A percentile compares a stretch with the other conserved stretches of the same genome.
phyloP scores from a whole-genome alignment of 2,113 vertebrate species.

The Lycaon pictus region DNA sequence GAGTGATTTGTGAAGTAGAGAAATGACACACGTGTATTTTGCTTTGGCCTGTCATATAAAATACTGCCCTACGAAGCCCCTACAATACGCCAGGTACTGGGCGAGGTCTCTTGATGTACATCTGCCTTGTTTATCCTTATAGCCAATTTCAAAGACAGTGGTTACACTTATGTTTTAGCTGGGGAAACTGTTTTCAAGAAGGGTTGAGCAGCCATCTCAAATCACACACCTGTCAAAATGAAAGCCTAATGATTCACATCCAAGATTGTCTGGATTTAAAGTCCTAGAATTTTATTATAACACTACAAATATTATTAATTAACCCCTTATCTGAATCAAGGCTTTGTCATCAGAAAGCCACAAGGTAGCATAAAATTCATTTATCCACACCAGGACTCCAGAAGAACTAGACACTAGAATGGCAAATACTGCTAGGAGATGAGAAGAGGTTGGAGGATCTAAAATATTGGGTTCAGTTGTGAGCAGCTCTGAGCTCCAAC shows the following conservation, averaged over 20 bases:
- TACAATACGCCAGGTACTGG: neutral
- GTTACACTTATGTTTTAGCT: neutral
- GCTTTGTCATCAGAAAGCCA: slow-evolving; percentile 22
- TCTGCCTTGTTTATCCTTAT: neutral
- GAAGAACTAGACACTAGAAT: neutral
- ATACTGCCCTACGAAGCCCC: neutral
- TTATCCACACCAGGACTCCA: neutral
- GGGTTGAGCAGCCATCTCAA: neutral
- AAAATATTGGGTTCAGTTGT: neutral
- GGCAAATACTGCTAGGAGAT: neutral
- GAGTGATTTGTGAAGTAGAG: neutral
- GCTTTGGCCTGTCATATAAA: neutral
- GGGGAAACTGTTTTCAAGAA: neutral
- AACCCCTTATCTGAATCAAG: neutral
- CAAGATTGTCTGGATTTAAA: neutral
- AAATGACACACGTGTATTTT: neutral
- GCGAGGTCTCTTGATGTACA: neutral
- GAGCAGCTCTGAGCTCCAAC: neutral
- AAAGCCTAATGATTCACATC: neutral
- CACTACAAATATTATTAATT: neutral
- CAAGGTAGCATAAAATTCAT: neutral
- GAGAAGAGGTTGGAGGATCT: neutral
- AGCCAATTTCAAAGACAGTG: slow-evolving; percentile 22
- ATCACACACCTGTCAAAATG: neutral
- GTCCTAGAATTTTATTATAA: neutral